Conservation (phyloP, 2,113 vertebrate species). For the Equus przewalskii region DNA sequence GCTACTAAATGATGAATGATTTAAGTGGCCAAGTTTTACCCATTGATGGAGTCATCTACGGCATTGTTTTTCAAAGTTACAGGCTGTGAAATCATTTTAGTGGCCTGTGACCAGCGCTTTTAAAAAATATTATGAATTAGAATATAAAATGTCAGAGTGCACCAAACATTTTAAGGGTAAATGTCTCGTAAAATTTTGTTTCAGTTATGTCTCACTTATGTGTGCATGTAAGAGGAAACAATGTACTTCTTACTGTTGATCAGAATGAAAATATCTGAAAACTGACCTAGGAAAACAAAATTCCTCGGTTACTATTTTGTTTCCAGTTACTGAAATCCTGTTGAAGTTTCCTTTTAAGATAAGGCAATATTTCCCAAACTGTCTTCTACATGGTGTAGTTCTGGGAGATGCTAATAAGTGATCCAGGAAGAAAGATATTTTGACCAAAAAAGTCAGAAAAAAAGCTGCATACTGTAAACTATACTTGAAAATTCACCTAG, state of each 20-base stretch:
- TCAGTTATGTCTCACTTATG: not conserved
- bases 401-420: not conserved
- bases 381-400: not conserved
- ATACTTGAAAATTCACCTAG: not conserved
- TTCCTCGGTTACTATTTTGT: not conserved
- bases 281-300: not conserved
- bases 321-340: not conserved
- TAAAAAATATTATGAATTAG: conserved; percentile 23
- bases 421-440: not conserved
- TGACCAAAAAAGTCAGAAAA: not conserved
- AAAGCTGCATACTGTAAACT: not conserved
- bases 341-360: not conserved
- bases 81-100: not conserved
- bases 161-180: not conserved
- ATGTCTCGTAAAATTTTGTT: not conserved
- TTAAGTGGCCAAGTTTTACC: not conserved
- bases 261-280: not conserved
- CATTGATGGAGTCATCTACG: not conserved
- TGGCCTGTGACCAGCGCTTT: not conserved
- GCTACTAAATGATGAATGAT: not conserved
- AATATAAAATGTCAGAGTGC: not conserved
- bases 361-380: not conserved
- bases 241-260: not conserved
- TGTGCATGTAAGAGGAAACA: not conserved
- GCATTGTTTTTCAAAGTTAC: not conserved